Evolutionary conservation across 2,888 invertebrate genomes (phyloP).

Genomic region (Tupiocoris notatus): DNA sequence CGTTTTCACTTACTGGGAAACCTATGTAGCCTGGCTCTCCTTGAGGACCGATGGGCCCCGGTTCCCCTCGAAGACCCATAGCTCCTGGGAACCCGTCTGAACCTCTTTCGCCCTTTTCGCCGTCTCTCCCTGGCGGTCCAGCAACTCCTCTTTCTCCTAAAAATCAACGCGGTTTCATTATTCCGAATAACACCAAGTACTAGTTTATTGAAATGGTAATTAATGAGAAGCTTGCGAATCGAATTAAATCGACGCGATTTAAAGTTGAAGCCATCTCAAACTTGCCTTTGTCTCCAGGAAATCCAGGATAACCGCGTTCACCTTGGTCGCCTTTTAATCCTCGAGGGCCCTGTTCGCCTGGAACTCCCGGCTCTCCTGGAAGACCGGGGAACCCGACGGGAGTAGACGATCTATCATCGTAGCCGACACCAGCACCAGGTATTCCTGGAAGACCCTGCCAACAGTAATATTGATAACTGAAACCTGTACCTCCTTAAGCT

Average conservation of each 20-base stretch:
- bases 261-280: neutral
- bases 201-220: neutral
- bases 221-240: too few relatives aligned
- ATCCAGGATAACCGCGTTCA: constrained; percentile 16
- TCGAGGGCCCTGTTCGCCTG: neutral
- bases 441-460: constrained; percentile 2
- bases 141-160: constrained; percentile 53
- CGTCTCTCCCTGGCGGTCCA: constrained; percentile 58
- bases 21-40: constrained; percentile 16
- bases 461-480: neutral
- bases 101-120: constrained; percentile 55
- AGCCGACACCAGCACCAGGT: neutral
- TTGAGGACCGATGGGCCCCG: neutral
- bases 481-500: too few relatives aligned
- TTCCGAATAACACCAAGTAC: neutral
- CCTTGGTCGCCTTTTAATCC: constrained; percentile 21
- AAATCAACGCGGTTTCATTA: constrained; percentile 52
- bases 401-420: neutral
- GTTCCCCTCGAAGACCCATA: neutral
- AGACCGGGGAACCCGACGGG: constrained; percentile 11
- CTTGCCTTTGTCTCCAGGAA: constrained; percentile 21
- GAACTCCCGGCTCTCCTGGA: constrained; percentile 1
- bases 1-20: constrained; percentile 1
- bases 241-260: neutral
- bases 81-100: constrained; percentile 50